phyloP scores from a whole-genome alignment of 2,888 invertebrate genomes.

The Cataglyphis cursor region DNA sequence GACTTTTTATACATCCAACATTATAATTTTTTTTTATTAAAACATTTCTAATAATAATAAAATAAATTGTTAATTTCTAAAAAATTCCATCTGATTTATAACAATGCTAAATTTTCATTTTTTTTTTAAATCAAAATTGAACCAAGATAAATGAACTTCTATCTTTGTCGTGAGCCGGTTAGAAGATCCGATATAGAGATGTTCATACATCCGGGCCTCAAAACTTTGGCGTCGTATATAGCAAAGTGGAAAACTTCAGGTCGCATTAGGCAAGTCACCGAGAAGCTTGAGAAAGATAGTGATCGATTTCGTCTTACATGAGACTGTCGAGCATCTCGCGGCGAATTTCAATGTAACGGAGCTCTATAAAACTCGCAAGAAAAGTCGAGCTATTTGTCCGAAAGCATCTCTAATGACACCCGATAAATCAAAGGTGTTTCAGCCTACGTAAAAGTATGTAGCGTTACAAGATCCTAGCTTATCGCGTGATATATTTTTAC shows the following conservation, averaged over 20 bases:
- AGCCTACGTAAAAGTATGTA: neutral
- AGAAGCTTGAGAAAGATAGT: slow-evolving; percentile 40
- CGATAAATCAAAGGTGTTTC: slow-evolving; percentile 44
- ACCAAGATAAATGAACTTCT: slow-evolving; percentile 6
- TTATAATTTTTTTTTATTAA: neutral
- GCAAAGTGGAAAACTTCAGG: slow-evolving; percentile 53
- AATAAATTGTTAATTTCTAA: neutral
- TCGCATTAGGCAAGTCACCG: slow-evolving; percentile 51
- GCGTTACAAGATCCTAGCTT: slow-evolving; percentile 49
- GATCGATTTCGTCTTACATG: slow-evolving; percentile 52
- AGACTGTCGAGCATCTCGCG: slow-evolving; percentile 48
- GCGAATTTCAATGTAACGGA: slow-evolving; percentile 52
- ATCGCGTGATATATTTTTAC: slow-evolving; percentile 60
- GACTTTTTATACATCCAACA: neutral
- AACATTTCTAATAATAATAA: neutral
- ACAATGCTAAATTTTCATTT: neutral
- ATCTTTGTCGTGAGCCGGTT: slow-evolving; percentile 34
- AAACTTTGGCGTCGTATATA: slow-evolving; percentile 51
- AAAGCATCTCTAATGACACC: slow-evolving; percentile 37
- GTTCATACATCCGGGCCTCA: slow-evolving; percentile 45
- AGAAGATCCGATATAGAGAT: slow-evolving; percentile 36
- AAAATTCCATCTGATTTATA: neutral
- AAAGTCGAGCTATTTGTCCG: slow-evolving; percentile 43
- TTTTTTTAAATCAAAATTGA: neutral
- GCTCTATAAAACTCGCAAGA: slow-evolving; percentile 24